phyloP scores from a whole-genome alignment of 2,888 invertebrate genomes.

The Gastracanthus pulcherrimus region DNA sequence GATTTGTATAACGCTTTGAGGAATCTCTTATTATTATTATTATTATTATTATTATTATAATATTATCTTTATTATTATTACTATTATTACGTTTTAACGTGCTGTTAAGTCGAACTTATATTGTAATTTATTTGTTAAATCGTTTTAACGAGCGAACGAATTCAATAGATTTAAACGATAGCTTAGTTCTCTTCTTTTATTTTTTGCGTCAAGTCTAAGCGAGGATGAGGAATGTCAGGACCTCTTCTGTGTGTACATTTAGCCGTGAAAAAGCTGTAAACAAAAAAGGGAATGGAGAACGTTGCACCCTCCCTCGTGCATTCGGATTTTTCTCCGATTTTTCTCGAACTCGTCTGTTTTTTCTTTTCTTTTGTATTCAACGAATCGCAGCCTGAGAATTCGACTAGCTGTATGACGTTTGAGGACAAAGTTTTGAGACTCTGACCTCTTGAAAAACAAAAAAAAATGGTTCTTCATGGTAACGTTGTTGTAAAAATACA shows the following conservation, averaged over 20 bases:
- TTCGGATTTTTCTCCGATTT: not conserved
- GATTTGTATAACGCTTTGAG: constrained; percentile 44
- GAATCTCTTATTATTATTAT: constrained; percentile 43
- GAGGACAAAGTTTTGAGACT: not conserved
- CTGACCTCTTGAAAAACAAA: not conserved
- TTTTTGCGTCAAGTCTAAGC: not conserved
- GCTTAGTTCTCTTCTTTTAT: not conserved
- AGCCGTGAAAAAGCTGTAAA: not conserved
- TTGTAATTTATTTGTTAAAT: constrained; percentile 48
- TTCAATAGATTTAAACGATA: constrained; percentile 25
- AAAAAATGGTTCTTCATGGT: too few species aligned
- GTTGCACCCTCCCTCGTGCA: too few species aligned
- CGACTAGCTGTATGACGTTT: not conserved
- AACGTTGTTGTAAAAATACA: too few species aligned
- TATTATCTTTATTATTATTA: not conserved
- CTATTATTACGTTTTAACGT: constrained; percentile 26
- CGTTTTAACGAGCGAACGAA: constrained; percentile 38
- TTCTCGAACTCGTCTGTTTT: not conserved
- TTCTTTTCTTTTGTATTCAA: not conserved
- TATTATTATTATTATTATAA: not conserved
- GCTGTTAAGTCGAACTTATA: constrained; percentile 19
- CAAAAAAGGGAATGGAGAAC: not conserved
- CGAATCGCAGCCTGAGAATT: not conserved
- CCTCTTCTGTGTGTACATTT: not conserved
- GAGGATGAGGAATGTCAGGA: not conserved